Percentiles rank a stretch among this genome's conserved stretches.
Conservation (phyloP, 2,888 invertebrate genomes). For the Drosophila greeni region DNA sequence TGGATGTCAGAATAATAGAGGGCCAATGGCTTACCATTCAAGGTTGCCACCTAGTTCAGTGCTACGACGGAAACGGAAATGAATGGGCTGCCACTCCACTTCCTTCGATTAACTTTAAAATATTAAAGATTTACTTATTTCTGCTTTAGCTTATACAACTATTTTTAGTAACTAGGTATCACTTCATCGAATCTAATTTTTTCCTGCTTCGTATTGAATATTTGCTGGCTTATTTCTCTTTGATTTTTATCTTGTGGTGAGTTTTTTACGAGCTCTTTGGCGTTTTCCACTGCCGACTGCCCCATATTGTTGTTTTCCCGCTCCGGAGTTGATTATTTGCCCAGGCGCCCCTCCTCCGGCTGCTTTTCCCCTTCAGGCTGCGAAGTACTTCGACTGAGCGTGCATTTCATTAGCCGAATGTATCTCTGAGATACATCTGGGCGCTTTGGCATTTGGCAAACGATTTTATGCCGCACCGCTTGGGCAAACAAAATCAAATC, state of each 20-base stretch:
- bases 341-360: constrained; percentile 19
- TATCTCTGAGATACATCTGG: constrained; percentile 49
- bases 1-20: neutral
- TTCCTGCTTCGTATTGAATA: constrained; percentile 26
- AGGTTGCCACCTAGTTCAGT: neutral
- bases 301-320: constrained; percentile 33
- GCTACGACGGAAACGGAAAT: neutral
- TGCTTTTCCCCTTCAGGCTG: neutral
- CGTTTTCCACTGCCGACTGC: constrained; percentile 19
- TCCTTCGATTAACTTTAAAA: neutral
- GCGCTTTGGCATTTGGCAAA: constrained; percentile 32
- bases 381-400: constrained; percentile 18
- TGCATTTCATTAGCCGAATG: constrained; percentile 60
- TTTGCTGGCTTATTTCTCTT: constrained; percentile 34
- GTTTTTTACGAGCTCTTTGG: constrained; percentile 48
- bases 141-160: too few species aligned
- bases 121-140: neutral
- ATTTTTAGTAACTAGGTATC: neutral
- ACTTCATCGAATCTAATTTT: neutral
- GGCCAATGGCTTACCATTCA: neutral
- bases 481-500: constrained; percentile 52
- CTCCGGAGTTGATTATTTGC: constrained; percentile 49
- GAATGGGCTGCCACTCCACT: neutral
- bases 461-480: constrained; percentile 40
- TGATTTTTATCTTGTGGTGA: constrained; percentile 53